Evolutionary conservation across 1,140 invertebrate genomes (phyloP), one percentile per base, ranked within the genome.

Genomic region (Gryllus bimaculatus): DNA sequence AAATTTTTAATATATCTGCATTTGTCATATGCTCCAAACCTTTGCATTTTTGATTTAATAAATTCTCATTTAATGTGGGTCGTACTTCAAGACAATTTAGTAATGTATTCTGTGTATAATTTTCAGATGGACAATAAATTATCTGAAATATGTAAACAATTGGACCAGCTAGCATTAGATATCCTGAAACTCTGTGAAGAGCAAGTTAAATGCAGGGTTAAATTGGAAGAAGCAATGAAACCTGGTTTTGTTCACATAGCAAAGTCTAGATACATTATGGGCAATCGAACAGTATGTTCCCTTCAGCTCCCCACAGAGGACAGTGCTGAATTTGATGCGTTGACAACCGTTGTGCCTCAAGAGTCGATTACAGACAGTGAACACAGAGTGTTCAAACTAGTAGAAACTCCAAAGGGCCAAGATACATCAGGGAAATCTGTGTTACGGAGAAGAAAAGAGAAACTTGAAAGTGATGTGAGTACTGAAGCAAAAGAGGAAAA

Each of bases 261-360:
- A 0, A 93, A 93, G 85, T 87, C 91, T 18, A 88, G 91, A 77
- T 92, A 93, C 81, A 93, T 93, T 74, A 88, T 90, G 85, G 92
- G 92, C 3, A 91, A 92, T 79, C 90, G 89, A 83, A 88, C 86
- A 13, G 89, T 93, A 26, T 91, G 92, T 76, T 85, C 88, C 15
- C 83, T 90, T 26, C 89, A 92, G 82, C 84, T 94, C 79, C 92
- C 92, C 18, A 88, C 87, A 15, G 88, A 92, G 83, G 88, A 89
- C 26, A 87, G 88, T 79, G 83, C 86, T 73, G 87, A 91, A 81
- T 87, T 92, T 78, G 84, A 87, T 80, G 90, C 91, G 77, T 85
- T 82, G 47, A 74, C n/a, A n/a, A 77, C 79, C 15, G 79, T 79
- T 4, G 20, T 39, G 8, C 73, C 47, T 26, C 26, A 18, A 76